Base-by-base conservation (phyloP, 1,140 invertebrate genomes). In the Meloidogyne chitwoodi region DNA sequence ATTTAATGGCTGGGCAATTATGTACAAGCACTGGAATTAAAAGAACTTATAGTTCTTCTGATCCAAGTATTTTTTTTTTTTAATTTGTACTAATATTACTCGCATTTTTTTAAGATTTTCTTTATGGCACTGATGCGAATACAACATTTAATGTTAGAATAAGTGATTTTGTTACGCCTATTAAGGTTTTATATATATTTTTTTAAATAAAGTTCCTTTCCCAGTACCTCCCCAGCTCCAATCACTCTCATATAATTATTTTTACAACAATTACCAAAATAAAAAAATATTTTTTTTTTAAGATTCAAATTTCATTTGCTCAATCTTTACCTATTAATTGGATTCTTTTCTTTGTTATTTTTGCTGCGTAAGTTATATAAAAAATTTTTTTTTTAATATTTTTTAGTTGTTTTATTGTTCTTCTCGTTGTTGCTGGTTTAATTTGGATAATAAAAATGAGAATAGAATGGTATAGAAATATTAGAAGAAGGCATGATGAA, bases 281-380 rank as follows among this genome's bases (percentile, higher is more conserved):
- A 19, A 22, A 14, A 11, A 26, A 12, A 11, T 10, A 11, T 48
- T 22, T 63, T 27, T n/a, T 61, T 22, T 64, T 64, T 8, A 61
- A 48, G 67, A 63, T 86, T 67, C 77, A 86, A 68, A 86, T 86
- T 38, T 87, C 86, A n/a, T 86, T 86, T 77, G 85, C 85, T 14
- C 85, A 86, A 73, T 83, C 86, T 8, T 83, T 84, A 62, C 86
- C 86, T 3, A 86, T 86, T 69, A 87, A 86, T 77, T 86, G 85
- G 85, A 83, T 86, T 8, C 78, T 87, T 4, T 86, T 86, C 67
- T 86, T 86, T 65, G 86, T 86, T n/a, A 86, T 87, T 34, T 86
- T 86, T 79, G 85, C 85, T 31, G 84, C 86, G 83, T 85, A 85
- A 77, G 81, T 69, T 6, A n/a, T 64, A 31, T 78, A 12, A 14